Conservation (phyloP, 2,888 invertebrate genomes). For the Diarsia dahlii region DNA sequence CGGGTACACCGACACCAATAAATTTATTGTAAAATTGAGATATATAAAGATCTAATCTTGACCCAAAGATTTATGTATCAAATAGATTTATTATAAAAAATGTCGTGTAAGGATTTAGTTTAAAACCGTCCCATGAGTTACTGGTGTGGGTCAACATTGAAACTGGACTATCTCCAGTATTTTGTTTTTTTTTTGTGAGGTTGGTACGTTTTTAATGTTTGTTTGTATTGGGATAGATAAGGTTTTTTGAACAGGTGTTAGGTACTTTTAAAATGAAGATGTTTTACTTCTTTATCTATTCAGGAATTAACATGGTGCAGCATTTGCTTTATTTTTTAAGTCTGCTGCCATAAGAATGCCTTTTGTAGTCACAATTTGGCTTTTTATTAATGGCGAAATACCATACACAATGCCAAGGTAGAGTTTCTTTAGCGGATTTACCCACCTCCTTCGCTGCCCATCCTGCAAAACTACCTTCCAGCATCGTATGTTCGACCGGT, state of each 20-base stretch:
- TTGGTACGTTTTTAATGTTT: constrained; percentile 42
- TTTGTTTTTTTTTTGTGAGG: constrained; percentile 29
- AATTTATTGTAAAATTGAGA: constrained; percentile 89
- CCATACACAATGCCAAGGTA: not conserved
- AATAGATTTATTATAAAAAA: constrained; percentile 83
- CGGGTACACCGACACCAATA: constrained; percentile 79
- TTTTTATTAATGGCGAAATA: not conserved
- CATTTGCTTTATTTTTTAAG: not conserved
- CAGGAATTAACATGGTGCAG: not conserved
- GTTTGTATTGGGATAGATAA: constrained; percentile 25
- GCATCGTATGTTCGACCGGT: not conserved
- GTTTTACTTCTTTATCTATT: not conserved
- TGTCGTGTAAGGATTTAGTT: constrained; percentile 67
- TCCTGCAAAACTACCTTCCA: not conserved
- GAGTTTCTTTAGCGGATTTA: not conserved
- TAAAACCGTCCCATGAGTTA: constrained; percentile 58
- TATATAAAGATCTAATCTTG: constrained; percentile 88
- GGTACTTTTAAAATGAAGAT: not conserved
- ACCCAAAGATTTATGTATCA: constrained; percentile 82
- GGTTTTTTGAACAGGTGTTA: not conserved
- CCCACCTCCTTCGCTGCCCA: not conserved
- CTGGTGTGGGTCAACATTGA: constrained; percentile 43
- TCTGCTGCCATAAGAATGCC: too few species aligned
- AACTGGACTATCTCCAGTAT: constrained; percentile 56
- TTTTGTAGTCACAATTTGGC: not conserved